These are phyloP conservation scores for Gnathonemus longibarbis DNA, from an alignment of 2,113 vertebrate genomes.

Conservation along the genomic window DNA sequence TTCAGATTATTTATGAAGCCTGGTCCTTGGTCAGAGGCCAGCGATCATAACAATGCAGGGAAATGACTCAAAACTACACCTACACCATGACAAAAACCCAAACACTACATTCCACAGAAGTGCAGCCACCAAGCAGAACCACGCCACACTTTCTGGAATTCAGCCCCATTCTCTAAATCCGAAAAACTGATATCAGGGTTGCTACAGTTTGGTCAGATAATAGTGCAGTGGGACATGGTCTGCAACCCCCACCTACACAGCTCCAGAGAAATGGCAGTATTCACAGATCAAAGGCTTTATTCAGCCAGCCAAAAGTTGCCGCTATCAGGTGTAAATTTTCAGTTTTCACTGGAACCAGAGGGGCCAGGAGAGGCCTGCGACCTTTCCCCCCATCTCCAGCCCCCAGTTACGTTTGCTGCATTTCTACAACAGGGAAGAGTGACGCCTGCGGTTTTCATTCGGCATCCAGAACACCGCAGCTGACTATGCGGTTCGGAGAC, in stretches of 20 bases:
- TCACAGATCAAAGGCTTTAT: neutral
- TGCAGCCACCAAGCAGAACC: neutral
- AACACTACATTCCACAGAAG: neutral
- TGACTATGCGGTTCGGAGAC: slow-evolving; percentile 53
- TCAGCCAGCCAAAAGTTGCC: neutral
- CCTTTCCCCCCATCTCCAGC: neutral
- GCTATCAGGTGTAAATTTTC: neutral
- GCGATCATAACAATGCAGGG: neutral
- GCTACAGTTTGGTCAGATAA: neutral
- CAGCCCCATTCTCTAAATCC: neutral
- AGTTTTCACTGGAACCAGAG: neutral
- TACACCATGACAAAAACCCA: neutral
- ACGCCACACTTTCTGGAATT: neutral
- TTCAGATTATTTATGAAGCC: neutral
- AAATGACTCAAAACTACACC: slow-evolving; percentile 4
- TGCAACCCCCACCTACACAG: neutral
- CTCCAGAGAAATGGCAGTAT: neutral
- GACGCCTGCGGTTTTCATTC: neutral
- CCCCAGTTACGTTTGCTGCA: neutral
- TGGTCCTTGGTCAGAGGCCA: neutral
- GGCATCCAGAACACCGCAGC: slow-evolving; percentile 40
- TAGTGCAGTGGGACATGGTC: neutral
- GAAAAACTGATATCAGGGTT: neutral
- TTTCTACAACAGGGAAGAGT: neutral
- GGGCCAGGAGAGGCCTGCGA: neutral